phyloP scores from a whole-genome alignment of 2,797 vertebrate species.

The Fistularia commersonii region DNA sequence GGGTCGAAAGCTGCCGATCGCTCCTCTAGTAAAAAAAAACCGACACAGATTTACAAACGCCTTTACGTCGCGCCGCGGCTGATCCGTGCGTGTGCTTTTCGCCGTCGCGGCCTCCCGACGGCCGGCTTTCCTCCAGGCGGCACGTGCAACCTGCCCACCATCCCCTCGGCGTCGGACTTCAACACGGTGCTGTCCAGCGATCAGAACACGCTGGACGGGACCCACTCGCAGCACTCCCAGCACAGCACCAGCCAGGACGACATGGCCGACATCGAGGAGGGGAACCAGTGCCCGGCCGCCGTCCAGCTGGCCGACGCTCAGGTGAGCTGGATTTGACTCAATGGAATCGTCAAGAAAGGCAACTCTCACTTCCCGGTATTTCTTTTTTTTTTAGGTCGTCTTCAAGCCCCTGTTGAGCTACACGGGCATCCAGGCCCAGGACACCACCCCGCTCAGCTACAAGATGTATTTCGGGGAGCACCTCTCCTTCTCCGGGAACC shows the following conservation, averaged over 20 bases:
- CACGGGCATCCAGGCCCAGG: slow-evolving; percentile 93
- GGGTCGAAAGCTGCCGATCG: too few relatives aligned
- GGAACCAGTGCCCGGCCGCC: slow-evolving; percentile 92
- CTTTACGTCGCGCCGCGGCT: too few relatives aligned
- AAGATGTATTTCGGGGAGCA: slow-evolving; percentile 98
- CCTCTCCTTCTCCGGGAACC: slow-evolving; percentile 93
- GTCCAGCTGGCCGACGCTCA: slow-evolving; percentile 97
- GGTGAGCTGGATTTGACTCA: slow-evolving; percentile 61
- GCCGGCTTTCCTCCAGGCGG: slow-evolving; percentile 62
- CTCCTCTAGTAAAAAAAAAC: too few relatives aligned
- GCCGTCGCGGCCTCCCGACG: too few relatives aligned
- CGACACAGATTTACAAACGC: too few relatives aligned
- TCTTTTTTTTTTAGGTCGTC: slow-evolving; percentile 83
- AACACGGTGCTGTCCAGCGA: slow-evolving; percentile 95
- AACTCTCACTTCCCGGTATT: not conserved
- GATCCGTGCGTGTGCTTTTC: too few relatives aligned
- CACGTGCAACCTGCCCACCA: slow-evolving; percentile 90
- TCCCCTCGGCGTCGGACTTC: slow-evolving; percentile 96
- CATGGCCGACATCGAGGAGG: slow-evolving; percentile 89
- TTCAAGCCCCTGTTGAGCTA: slow-evolving; percentile 94
- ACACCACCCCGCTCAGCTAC: slow-evolving; percentile 90
- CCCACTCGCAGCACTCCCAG: slow-evolving; percentile 93
- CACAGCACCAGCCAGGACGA: slow-evolving; percentile 96
- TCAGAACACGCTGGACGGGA: slow-evolving; percentile 96
- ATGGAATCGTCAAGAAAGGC: not conserved